A percentile compares a stretch with the other conserved stretches of the same genome.
Evolutionary conservation across 2,113 vertebrate genomes (phyloP).

Genomic region (Hyperoodon ampullatus): DNA sequence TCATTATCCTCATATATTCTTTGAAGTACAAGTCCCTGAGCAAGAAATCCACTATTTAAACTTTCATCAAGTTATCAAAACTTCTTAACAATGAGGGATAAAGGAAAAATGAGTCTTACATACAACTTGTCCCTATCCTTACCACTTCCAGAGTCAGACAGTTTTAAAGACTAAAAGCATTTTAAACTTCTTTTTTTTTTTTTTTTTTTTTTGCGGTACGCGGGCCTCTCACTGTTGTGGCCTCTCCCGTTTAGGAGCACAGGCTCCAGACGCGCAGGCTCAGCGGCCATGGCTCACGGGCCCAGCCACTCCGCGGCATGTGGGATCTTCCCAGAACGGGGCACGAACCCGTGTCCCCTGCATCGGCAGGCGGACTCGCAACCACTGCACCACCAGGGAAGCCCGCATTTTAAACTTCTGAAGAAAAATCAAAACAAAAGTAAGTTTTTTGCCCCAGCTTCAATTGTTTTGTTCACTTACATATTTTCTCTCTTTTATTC

Average conservation of each 20-base stretch:
- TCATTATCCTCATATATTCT: not conserved
- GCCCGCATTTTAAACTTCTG: not conserved
- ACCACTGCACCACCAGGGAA: too few species aligned
- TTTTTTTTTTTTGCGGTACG: too few species aligned
- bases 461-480: not conserved
- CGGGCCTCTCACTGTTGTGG: too few species aligned
- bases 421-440: not conserved
- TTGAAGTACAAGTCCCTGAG: not conserved
- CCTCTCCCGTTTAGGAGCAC: too few species aligned
- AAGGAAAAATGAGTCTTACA: not conserved
- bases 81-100: not conserved
- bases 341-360: too few species aligned
- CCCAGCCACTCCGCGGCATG: too few species aligned
- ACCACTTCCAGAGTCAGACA: not conserved
- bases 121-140: not conserved
- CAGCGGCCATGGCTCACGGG: too few species aligned
- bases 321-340: too few species aligned
- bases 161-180: not conserved
- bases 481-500: not conserved
- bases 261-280: too few species aligned
- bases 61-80: slow-evolving; percentile 35
- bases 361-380: too few species aligned
- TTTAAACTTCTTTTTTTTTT: not conserved
- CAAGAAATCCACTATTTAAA: not conserved
- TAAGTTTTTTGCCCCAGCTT: not conserved